These are phyloP conservation scores for Steinernema hermaphroditum DNA, from an alignment of 2,888 invertebrate genomes.

Conservation along the genomic window DNA sequence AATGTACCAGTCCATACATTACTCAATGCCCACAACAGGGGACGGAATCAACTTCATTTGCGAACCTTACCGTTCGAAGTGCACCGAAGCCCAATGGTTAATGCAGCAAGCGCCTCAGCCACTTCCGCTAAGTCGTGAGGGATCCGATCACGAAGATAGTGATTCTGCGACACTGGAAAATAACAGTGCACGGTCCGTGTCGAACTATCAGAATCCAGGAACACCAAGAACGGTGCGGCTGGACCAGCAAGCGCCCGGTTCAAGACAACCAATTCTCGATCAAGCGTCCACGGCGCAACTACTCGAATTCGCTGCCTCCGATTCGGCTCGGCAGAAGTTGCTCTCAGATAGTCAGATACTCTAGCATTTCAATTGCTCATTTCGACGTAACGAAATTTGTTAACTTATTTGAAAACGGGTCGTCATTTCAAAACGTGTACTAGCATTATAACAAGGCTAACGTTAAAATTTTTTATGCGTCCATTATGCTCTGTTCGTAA, in stretches of 20 bases:
- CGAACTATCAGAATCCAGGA: neutral
- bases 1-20: slow-evolving; percentile 4
- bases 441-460: neutral
- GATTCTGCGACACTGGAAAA: neutral
- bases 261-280: neutral
- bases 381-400: neutral
- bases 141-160: neutral
- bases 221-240: neutral
- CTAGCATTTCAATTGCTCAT: neutral
- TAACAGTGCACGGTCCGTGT: neutral
- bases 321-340: neutral
- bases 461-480: neutral
- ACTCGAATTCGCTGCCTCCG: neutral
- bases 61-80: neutral
- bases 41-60: slow-evolving; percentile 6
- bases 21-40: slow-evolving; percentile 4
- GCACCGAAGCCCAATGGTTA: neutral
- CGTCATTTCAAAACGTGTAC: neutral
- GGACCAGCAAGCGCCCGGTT: slow-evolving; percentile 4
- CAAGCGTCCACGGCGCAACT: neutral
- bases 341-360: slow-evolving; percentile 7
- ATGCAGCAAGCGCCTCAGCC: neutral
- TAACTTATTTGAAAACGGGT: neutral
- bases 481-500: neutral
- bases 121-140: neutral